These are phyloP conservation scores for Platycheirus rosarum DNA, from an alignment of 2,888 invertebrate species.

Conservation along the genomic window DNA sequence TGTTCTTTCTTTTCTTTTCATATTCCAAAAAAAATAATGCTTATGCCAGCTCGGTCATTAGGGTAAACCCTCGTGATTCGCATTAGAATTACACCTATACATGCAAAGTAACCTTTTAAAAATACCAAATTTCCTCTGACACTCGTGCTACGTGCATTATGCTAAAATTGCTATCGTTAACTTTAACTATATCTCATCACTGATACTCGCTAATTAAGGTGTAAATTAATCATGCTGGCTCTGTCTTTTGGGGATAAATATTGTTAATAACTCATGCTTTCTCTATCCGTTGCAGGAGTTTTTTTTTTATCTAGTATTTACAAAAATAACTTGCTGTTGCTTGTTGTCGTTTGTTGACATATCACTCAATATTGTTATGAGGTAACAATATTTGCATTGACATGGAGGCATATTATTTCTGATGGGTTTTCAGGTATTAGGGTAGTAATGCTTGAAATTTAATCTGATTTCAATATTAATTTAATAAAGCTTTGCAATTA, in stretches of 20 bases:
- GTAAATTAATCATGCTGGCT: conserved; percentile 35
- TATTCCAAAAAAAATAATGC: not conserved
- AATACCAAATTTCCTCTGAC: conserved; percentile 19
- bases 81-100: conserved; percentile 18
- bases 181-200: conserved; percentile 35
- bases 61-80: conserved; percentile 34
- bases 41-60: not conserved
- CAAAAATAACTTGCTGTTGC: conserved; percentile 5
- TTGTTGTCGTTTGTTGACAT: too few species aligned
- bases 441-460: too few species aligned
- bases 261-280: conserved; percentile 39
- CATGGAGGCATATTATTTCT: too few species aligned
- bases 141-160: not conserved
- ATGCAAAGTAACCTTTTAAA: not conserved
- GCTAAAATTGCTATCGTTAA: conserved; percentile 26
- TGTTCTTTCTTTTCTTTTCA: not conserved
- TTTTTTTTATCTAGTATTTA: conserved; percentile 6
- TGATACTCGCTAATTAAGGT: conserved; percentile 55
- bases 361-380: too few species aligned
- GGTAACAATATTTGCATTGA: too few species aligned
- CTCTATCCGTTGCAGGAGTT: conserved; percentile 12
- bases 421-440: too few species aligned
- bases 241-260: conserved; percentile 32
- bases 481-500: too few species aligned
- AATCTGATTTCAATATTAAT: too few species aligned